phyloP scores from a whole-genome alignment of 1,140 invertebrate genomes.

The Polyergus mexicanus region DNA sequence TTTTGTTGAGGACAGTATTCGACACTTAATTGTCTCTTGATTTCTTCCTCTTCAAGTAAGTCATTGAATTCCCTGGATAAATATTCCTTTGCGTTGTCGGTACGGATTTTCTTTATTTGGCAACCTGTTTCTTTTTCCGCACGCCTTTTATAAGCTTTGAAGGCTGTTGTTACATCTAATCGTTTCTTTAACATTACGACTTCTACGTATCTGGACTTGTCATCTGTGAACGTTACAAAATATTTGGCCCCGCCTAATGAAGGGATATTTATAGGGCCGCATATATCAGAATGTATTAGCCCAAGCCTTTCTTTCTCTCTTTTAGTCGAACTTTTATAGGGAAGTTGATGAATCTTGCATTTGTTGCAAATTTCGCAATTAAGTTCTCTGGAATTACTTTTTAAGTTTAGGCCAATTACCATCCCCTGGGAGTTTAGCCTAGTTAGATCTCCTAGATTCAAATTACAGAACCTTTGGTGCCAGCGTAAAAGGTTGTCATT shows the following conservation, averaged over 20 bases:
- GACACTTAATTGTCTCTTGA: conserved; percentile 47
- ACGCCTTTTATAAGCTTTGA: conserved; percentile 2
- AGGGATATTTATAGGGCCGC: neutral
- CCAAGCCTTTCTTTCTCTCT: conserved; percentile 1
- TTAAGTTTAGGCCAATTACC: conserved; percentile 14
- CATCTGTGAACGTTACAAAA: conserved; percentile 39
- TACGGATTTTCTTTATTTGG: conserved; percentile 15
- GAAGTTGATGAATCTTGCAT: conserved; percentile 51
- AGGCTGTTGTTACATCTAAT: conserved; percentile 34
- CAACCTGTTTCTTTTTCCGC: conserved; percentile 19
- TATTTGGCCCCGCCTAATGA: neutral
- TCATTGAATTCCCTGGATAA: conserved; percentile 6
- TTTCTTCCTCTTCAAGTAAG: conserved; percentile 13
- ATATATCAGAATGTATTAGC: neutral
- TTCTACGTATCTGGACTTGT: conserved; percentile 7
- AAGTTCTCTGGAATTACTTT: neutral
- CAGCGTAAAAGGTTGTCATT: conserved; percentile 73
- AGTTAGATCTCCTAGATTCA: conserved; percentile 5
- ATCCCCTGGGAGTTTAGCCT: conserved; percentile 8
- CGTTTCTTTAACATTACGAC: conserved; percentile 61
- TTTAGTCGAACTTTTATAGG: neutral
- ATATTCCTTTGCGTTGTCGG: conserved; percentile 29
- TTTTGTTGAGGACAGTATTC: conserved; percentile 82
- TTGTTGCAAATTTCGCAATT: conserved; percentile 42
- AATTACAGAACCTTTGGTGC: conserved; percentile 45